These are phyloP conservation scores for Ornithorhynchus anatinus DNA, from an alignment of 2,113 vertebrate species.

Conservation along the genomic window DNA sequence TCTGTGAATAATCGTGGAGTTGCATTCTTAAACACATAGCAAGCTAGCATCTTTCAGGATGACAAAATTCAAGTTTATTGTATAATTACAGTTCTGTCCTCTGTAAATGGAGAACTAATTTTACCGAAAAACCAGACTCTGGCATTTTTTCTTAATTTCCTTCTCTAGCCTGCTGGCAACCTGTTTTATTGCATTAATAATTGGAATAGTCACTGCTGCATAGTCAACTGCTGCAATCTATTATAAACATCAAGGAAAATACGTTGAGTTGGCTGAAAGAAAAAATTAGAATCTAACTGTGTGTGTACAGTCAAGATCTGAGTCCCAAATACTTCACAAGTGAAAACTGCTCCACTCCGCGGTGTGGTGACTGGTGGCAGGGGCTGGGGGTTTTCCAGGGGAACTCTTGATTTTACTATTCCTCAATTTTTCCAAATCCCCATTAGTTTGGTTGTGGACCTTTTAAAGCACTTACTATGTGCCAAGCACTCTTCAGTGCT, in stretches of 20 bases:
- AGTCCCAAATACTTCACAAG: not conserved
- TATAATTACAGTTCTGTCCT: conserved; percentile 24
- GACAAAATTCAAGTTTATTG: conserved; percentile 14
- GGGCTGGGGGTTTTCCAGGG: not conserved
- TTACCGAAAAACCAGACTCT: conserved; percentile 20
- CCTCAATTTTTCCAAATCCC: too few relatives aligned
- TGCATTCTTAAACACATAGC: not conserved
- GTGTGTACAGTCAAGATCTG: not conserved
- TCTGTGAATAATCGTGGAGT: not conserved
- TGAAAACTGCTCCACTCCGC: not conserved
- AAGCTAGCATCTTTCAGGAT: not conserved
- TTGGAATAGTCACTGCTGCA: conserved; percentile 2
- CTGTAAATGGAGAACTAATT: conserved; percentile 36
- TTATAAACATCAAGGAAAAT: not conserved
- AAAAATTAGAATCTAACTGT: not conserved
- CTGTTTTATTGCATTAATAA: not conserved
- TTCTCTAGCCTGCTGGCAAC: conserved; percentile 27
- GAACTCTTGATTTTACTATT: not conserved
- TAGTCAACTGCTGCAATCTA: not conserved
- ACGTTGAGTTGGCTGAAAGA: not conserved
- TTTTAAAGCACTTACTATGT: too few relatives aligned
- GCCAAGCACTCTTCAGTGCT: too few relatives aligned
- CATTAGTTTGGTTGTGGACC: too few relatives aligned
- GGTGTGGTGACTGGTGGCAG: not conserved
- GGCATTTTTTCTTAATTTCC: conserved; percentile 11